Evolutionary conservation across 2,888 invertebrate genomes (phyloP).

Genomic region (Diaprepes abbreviatus): DNA sequence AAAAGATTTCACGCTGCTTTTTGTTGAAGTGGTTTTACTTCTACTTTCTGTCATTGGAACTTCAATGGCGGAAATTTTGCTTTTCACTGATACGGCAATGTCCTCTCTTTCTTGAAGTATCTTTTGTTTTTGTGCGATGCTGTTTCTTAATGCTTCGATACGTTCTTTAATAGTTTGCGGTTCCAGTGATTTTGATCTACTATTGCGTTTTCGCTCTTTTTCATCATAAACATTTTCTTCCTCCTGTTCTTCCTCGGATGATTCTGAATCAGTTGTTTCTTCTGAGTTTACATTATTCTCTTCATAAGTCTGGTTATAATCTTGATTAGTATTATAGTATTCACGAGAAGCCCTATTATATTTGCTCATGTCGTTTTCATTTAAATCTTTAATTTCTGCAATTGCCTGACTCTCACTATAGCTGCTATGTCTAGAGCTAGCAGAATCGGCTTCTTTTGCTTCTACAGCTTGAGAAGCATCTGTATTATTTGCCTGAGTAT

Average conservation of each 20-base stretch:
- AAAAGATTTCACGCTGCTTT: conserved; percentile 63
- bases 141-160: conserved; percentile 62
- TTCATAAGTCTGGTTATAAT: not conserved
- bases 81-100: conserved; percentile 55
- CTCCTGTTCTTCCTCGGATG: conserved; percentile 24
- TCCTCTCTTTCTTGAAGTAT: conserved; percentile 53
- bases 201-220: conserved; percentile 19
- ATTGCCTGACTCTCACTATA: conserved; percentile 56
- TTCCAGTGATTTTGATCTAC: conserved; percentile 40
- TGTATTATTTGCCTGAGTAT: conserved; percentile 1
- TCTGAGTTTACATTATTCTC: conserved; percentile 26
- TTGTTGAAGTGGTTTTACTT: conserved; percentile 58
- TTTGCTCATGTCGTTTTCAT: conserved; percentile 6
- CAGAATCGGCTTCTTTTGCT: conserved; percentile 52
- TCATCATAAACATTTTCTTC: not conserved
- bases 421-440: conserved; percentile 64
- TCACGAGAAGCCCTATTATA: not conserved
- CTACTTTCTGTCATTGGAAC: conserved; percentile 46
- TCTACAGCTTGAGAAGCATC: not conserved
- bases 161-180: conserved; percentile 62
- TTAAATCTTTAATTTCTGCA: conserved; percentile 33
- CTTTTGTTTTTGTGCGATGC: conserved; percentile 57
- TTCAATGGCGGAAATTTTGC: conserved; percentile 56
- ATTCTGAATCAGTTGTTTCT: conserved; percentile 26
- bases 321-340: not conserved